Evolutionary conservation across 2,888 invertebrate species (phyloP).

Genomic region (Pristionchus mayeri): DNA sequence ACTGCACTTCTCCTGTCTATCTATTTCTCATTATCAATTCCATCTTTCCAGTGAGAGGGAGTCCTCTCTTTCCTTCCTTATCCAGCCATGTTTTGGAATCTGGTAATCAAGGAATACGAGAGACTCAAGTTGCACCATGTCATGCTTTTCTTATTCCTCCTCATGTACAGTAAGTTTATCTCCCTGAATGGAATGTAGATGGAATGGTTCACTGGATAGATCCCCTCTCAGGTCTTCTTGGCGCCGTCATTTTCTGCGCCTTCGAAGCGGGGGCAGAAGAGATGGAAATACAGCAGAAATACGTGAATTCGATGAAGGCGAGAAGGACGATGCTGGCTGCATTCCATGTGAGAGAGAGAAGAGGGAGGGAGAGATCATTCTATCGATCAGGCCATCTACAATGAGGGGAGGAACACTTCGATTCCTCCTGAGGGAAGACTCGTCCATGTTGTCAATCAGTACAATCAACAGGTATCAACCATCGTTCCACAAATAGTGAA

Average conservation of each 20-base stretch:
- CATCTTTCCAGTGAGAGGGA: neutral
- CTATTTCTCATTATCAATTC: slow-evolving; percentile 27
- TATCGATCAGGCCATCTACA: slow-evolving; percentile 36
- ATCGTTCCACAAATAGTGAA: neutral
- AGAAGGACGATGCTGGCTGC: slow-evolving; percentile 25
- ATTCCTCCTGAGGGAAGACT: slow-evolving; percentile 34
- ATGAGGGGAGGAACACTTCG: slow-evolving; percentile 30
- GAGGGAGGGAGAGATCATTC: neutral
- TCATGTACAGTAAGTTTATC: slow-evolving; percentile 59
- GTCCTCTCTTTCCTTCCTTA: neutral
- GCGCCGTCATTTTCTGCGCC: slow-evolving; percentile 66
- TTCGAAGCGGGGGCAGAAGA: slow-evolving; percentile 63
- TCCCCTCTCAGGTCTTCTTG: slow-evolving; percentile 55
- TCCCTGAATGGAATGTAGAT: neutral
- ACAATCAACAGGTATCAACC: slow-evolving; percentile 48
- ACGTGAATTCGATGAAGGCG: neutral
- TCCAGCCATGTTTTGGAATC: slow-evolving; percentile 67
- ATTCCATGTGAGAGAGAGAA: slow-evolving; percentile 26
- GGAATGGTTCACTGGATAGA: neutral
- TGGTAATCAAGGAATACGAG: slow-evolving; percentile 66
- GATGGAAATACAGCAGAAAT: neutral
- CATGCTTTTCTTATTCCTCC: slow-evolving; percentile 61
- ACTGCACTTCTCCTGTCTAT: neutral
- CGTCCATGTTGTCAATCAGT: slow-evolving; percentile 22
- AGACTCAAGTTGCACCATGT: slow-evolving; percentile 66